Conservation (phyloP, 2,797 vertebrate species). For the Cetoscarus ocellatus region DNA sequence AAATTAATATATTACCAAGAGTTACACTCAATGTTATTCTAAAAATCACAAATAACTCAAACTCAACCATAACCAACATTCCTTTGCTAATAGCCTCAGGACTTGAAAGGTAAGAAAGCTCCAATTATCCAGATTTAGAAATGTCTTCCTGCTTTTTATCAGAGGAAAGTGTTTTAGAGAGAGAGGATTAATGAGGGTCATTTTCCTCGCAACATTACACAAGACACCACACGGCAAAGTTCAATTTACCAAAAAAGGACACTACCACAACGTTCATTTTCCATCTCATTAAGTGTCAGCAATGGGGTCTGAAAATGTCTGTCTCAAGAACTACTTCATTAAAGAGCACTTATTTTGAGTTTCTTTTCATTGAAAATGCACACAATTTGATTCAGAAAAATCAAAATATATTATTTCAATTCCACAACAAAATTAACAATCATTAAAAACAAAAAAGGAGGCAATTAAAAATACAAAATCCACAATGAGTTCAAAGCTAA, state of each 20-base stretch:
- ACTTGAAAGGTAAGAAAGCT: constrained; percentile 9
- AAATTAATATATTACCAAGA: too few species aligned
- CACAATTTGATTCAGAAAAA: constrained; percentile 30
- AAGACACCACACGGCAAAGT: constrained; percentile 16
- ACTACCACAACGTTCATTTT: constrained; percentile 32
- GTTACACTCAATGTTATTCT: too few species aligned
- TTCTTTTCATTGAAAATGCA: constrained; percentile 20
- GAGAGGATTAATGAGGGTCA: constrained; percentile 40
- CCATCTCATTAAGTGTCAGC: constrained; percentile 44
- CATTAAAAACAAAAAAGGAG: constrained; percentile 48
- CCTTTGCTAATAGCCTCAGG: constrained; percentile 15
- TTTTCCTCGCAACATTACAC: constrained; percentile 48
- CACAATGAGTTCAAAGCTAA: constrained; percentile 41
- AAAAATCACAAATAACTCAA: too few species aligned
- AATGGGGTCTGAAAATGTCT: neutral
- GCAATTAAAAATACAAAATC: constrained; percentile 37
- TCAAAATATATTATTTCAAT: constrained; percentile 82
- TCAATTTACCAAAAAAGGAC: constrained; percentile 26
- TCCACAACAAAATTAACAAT: constrained; percentile 51
- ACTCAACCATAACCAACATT: neutral
- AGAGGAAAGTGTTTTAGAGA: constrained; percentile 4
- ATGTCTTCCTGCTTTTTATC: constrained; percentile 20
- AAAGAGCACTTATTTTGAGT: neutral
- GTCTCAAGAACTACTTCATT: neutral
- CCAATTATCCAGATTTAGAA: constrained; percentile 36